Evolutionary conservation across 2,113 vertebrate genomes (phyloP).

Genomic region (Dicerorhinus sumatrensis): DNA sequence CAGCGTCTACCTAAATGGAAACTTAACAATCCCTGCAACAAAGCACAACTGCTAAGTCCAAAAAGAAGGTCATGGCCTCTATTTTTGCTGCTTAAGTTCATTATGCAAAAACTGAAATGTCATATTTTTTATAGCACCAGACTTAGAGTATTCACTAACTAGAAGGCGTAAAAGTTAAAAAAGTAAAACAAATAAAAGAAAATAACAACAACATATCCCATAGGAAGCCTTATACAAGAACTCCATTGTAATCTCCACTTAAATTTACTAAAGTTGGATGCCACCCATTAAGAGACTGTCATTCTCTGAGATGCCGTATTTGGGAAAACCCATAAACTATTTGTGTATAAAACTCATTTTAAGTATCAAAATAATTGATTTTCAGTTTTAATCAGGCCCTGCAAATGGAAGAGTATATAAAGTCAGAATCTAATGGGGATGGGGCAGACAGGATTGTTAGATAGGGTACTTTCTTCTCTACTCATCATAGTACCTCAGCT

Average conservation of each 20-base stretch:
- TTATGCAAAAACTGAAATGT: slow-evolving; percentile 34
- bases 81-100: slow-evolving; percentile 46
- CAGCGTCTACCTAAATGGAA: slow-evolving; percentile 65
- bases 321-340: background rate
- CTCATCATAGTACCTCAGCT: background rate
- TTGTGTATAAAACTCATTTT: slow-evolving; percentile 11
- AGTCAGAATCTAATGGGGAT: background rate
- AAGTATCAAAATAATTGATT: slow-evolving; percentile 42
- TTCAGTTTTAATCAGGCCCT: background rate
- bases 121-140: slow-evolving; percentile 13
- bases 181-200: background rate
- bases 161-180: slow-evolving; percentile 5
- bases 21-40: slow-evolving; percentile 65
- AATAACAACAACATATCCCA: background rate
- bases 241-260: background rate
- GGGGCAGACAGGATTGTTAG: background rate
- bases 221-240: background rate
- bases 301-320: slow-evolving; percentile 33
- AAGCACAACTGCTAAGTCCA: slow-evolving; percentile 48
- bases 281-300: background rate
- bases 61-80: slow-evolving; percentile 50
- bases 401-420: background rate
- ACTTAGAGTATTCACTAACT: slow-evolving; percentile 39
- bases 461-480: background rate
- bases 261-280: background rate